phyloP scores from a whole-genome alignment of 2,888 invertebrate genomes.

The Ptychoptera albimana region DNA sequence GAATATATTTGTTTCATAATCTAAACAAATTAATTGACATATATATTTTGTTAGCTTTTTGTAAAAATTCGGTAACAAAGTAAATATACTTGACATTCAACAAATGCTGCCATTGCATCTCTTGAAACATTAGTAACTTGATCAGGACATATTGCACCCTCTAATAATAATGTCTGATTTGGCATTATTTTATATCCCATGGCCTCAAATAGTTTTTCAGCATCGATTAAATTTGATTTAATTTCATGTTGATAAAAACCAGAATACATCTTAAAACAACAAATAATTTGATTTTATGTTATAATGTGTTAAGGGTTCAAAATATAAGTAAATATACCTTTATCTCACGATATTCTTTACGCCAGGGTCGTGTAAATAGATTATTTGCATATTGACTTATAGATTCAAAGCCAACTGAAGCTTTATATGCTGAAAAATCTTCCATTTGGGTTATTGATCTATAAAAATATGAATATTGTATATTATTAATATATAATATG shows the following conservation, averaged over 20 bases:
- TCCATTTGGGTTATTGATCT: slow-evolving; percentile 46
- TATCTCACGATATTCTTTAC: slow-evolving; percentile 67
- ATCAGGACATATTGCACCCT: slow-evolving; percentile 68
- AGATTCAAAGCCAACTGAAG: slow-evolving; percentile 69
- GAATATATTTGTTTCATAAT: slow-evolving; percentile 57
- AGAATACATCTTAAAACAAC: slow-evolving; percentile 51
- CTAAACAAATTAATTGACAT: slow-evolving; percentile 26
- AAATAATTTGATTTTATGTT: slow-evolving; percentile 2
- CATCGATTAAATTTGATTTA: slow-evolving; percentile 61
- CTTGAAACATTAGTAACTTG: slow-evolving; percentile 61
- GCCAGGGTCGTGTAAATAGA: slow-evolving; percentile 73
- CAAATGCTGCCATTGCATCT: slow-evolving; percentile 72
- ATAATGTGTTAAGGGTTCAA: slow-evolving; percentile 3
- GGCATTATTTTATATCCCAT: slow-evolving; percentile 64
- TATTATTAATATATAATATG: neutral
- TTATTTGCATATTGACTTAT: slow-evolving; percentile 76
- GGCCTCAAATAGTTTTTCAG: slow-evolving; percentile 57
- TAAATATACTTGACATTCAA: slow-evolving; percentile 63
- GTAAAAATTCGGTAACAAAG: slow-evolving; percentile 9
- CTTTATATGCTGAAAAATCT: slow-evolving; percentile 67
- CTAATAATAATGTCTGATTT: slow-evolving; percentile 37
- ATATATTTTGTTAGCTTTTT: neutral
- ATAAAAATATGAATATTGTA: neutral
- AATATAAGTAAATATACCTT: slow-evolving; percentile 36
- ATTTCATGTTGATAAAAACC: slow-evolving; percentile 82